Percentiles rank a stretch among this genome's conserved stretches.
Evolutionary conservation across 2,797 vertebrate species (phyloP).

Genomic region (Tarsius wallacei): DNA sequence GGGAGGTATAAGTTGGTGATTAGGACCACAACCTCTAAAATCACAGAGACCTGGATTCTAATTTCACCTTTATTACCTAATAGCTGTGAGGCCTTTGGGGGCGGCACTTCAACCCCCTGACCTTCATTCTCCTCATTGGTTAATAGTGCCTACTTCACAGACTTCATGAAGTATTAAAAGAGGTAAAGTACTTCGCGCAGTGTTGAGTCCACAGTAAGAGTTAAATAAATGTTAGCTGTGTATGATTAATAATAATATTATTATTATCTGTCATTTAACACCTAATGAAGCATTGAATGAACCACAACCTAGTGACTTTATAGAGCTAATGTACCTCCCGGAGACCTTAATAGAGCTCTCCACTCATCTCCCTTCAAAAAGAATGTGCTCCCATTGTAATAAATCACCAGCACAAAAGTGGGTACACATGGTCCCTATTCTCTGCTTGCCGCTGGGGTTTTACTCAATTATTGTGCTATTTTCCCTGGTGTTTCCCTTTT

Average conservation of each 20-base stretch:
- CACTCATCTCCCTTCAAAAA: slow-evolving; percentile 21
- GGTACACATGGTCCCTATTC: not conserved
- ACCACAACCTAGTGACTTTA: slow-evolving; percentile 59
- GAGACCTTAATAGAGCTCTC: slow-evolving; percentile 2
- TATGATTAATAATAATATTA: slow-evolving; percentile 80
- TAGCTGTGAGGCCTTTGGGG: not conserved
- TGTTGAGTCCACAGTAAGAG: slow-evolving; percentile 57
- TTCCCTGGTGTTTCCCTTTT: slow-evolving; percentile 54
- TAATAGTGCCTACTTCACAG: not conserved
- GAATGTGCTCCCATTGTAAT: slow-evolving; percentile 21
- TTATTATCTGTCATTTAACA: slow-evolving; percentile 78
- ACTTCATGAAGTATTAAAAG: not conserved
- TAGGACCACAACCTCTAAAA: not conserved
- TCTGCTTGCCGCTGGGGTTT: slow-evolving; percentile 57
- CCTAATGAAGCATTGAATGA: slow-evolving; percentile 80
- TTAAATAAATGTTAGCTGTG: slow-evolving; percentile 75
- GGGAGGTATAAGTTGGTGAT: not conserved
- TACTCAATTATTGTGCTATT: slow-evolving; percentile 76
- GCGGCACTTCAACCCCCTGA: not conserved
- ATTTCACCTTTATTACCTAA: not conserved
- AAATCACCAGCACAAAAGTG: slow-evolving; percentile 69
- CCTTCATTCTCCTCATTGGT: not conserved
- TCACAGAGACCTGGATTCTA: not conserved
- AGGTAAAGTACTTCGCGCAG: not conserved
- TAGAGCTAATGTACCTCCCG: slow-evolving; percentile 65